Evolutionary conservation across 1,140 invertebrate genomes (phyloP).

Genomic region (Riptortus pedestris): DNA sequence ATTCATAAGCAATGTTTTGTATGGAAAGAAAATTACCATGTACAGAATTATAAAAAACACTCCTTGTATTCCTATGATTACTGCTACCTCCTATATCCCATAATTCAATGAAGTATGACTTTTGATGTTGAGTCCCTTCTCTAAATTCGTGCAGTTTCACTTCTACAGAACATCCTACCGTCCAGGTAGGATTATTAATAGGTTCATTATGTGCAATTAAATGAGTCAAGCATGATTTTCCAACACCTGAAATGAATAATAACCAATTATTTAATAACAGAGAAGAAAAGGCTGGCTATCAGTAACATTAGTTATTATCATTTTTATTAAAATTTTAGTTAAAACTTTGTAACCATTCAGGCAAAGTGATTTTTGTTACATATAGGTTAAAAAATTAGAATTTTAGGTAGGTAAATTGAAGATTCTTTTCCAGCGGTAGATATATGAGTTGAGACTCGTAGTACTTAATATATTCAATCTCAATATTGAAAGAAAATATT

Average conservation of each 20-base stretch:
- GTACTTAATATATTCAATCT: too few relatives aligned
- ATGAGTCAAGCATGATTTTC: slow-evolving; percentile 88
- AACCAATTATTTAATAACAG: background rate
- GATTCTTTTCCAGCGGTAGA: too few relatives aligned
- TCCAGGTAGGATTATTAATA: slow-evolving; percentile 77
- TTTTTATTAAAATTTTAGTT: too few relatives aligned
- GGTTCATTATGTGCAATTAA: slow-evolving; percentile 80
- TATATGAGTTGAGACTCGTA: too few relatives aligned
- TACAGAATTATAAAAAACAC: slow-evolving; percentile 84
- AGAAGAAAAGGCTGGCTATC: background rate
- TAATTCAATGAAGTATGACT: slow-evolving; percentile 86
- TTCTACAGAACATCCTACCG: slow-evolving; percentile 88
- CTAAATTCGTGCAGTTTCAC: slow-evolving; percentile 92
- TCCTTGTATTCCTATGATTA: slow-evolving; percentile 79
- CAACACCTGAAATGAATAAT: slow-evolving; percentile 57
- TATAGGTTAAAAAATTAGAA: too few relatives aligned
- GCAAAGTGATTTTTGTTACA: too few relatives aligned
- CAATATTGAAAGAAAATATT: too few relatives aligned
- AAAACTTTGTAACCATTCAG: too few relatives aligned
- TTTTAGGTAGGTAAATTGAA: too few relatives aligned
- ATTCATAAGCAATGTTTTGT: too few relatives aligned
- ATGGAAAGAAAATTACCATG: too few relatives aligned
- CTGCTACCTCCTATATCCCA: slow-evolving; percentile 94
- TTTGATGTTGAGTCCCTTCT: slow-evolving; percentile 83
- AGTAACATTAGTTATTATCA: slow-evolving; percentile 2